phyloP scores from a whole-genome alignment of 1,140 invertebrate genomes.

The Tribolium castaneum region DNA sequence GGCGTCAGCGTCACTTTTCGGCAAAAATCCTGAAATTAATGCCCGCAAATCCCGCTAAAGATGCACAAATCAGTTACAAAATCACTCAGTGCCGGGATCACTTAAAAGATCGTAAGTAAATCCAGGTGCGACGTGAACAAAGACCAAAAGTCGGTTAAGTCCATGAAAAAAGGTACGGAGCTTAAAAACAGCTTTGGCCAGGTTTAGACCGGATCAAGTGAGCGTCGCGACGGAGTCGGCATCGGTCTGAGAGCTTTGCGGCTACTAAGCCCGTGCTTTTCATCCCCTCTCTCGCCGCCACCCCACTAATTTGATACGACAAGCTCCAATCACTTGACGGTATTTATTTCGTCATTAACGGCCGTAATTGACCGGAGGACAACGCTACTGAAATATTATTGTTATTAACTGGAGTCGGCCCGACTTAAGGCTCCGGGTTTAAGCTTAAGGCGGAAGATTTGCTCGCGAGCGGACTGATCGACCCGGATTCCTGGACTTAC shows the following conservation, averaged over 20 bases:
- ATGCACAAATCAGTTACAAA: slow-evolving; percentile 56
- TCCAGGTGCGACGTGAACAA: slow-evolving; percentile 62
- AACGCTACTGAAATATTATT: slow-evolving; percentile 10
- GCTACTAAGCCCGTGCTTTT: slow-evolving; percentile 60
- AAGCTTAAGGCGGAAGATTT: slow-evolving; percentile 42
- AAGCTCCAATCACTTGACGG: slow-evolving; percentile 52
- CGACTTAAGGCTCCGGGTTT: slow-evolving; percentile 32
- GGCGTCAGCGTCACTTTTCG: slow-evolving; percentile 1
- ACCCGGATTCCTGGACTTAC: slow-evolving; percentile 44
- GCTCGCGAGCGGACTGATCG: slow-evolving; percentile 39
- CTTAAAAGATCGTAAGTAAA: slow-evolving; percentile 58
- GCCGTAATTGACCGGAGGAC: slow-evolving; percentile 46
- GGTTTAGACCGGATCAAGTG: slow-evolving; percentile 63
- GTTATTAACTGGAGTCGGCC: slow-evolving; percentile 18
- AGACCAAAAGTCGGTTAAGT: slow-evolving; percentile 62
- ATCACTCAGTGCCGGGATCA: slow-evolving; percentile 58
- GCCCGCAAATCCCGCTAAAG: slow-evolving; percentile 23
- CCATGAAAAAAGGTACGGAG: slow-evolving; percentile 61
- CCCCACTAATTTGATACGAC: slow-evolving; percentile 53
- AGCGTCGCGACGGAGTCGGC: slow-evolving; percentile 60
- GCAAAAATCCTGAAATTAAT: slow-evolving; percentile 27
- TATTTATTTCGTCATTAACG: slow-evolving; percentile 52
- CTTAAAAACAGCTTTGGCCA: slow-evolving; percentile 63
- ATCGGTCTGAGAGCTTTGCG: slow-evolving; percentile 62
- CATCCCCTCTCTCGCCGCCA: slow-evolving; percentile 48